These are phyloP conservation scores for Oscheius myriophilus DNA, from an alignment of 2,888 invertebrate genomes.

Conservation along the genomic window DNA sequence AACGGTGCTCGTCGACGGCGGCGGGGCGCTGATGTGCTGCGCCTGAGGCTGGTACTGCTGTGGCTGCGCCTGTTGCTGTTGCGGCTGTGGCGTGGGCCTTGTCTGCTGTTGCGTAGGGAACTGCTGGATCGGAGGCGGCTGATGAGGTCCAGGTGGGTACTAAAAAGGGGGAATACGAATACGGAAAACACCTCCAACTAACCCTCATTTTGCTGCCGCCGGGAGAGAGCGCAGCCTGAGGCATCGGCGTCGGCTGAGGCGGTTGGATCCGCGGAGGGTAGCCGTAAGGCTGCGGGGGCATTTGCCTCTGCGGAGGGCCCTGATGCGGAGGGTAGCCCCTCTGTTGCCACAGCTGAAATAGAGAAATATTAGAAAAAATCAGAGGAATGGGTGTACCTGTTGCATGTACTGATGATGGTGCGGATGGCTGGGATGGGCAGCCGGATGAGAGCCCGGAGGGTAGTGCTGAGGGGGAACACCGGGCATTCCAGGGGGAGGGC, in stretches of 20 bases:
- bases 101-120: not conserved
- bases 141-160: slow-evolving; percentile 25
- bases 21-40: not conserved
- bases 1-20: slow-evolving; percentile 3
- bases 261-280: slow-evolving; percentile 34
- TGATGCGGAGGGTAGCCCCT: slow-evolving; percentile 7
- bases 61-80: not conserved
- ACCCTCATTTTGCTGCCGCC: slow-evolving; percentile 37
- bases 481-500: slow-evolving; percentile 33
- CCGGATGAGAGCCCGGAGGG: slow-evolving; percentile 30
- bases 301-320: slow-evolving; percentile 20
- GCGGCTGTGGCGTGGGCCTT: not conserved
- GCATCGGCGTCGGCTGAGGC: slow-evolving; percentile 14
- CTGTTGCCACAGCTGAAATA: slow-evolving; percentile 36
- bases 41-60: not conserved
- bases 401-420: slow-evolving; percentile 52
- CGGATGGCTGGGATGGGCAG: slow-evolving; percentile 41
- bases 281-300: slow-evolving; percentile 30
- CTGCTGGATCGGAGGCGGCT: slow-evolving; percentile 3
- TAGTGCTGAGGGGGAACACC: slow-evolving; percentile 23
- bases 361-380: not conserved
- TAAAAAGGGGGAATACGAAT: slow-evolving; percentile 4
- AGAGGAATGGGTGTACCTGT: slow-evolving; percentile 11
- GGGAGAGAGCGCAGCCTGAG: slow-evolving; percentile 44
- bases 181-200: not conserved